These are phyloP conservation scores for Nesoenas mayeri DNA, from an alignment of 2,113 vertebrate species.

Conservation along the genomic window DNA sequence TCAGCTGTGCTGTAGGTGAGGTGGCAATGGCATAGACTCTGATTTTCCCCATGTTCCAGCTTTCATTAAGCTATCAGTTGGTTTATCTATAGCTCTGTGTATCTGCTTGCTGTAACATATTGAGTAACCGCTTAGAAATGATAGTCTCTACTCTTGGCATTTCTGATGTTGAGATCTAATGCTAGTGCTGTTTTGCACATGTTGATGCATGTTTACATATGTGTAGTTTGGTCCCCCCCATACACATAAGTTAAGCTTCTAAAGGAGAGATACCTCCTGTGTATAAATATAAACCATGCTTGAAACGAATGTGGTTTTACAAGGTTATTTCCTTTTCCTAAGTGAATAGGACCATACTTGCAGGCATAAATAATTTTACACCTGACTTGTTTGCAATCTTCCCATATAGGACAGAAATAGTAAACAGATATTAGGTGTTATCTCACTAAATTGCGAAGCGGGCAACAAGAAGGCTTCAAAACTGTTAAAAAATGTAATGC, in stretches of 20 bases:
- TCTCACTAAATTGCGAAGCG: neutral
- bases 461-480: neutral
- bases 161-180: neutral
- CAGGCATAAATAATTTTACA: neutral
- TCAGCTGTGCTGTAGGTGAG: neutral
- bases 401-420: neutral
- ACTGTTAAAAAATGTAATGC: neutral
- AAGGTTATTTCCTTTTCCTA: slow-evolving; percentile 15
- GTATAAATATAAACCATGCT: slow-evolving; percentile 17
- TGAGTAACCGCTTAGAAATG: neutral
- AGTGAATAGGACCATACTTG: slow-evolving; percentile 27
- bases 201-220: neutral
- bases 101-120: neutral
- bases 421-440: neutral
- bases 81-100: neutral
- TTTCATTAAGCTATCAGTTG: neutral
- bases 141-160: neutral
- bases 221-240: neutral
- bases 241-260: neutral
- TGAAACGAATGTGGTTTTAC: slow-evolving; percentile 2
- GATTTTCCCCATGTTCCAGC: neutral
- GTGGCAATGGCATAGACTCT: neutral
- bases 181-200: neutral
- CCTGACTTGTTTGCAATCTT: neutral
- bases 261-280: slow-evolving; percentile 22